A percentile compares a stretch with the other conserved stretches of the same genome.
phyloP scores from a whole-genome alignment of 2,113 vertebrate genomes.

The Myxocyprinus asiaticus region DNA sequence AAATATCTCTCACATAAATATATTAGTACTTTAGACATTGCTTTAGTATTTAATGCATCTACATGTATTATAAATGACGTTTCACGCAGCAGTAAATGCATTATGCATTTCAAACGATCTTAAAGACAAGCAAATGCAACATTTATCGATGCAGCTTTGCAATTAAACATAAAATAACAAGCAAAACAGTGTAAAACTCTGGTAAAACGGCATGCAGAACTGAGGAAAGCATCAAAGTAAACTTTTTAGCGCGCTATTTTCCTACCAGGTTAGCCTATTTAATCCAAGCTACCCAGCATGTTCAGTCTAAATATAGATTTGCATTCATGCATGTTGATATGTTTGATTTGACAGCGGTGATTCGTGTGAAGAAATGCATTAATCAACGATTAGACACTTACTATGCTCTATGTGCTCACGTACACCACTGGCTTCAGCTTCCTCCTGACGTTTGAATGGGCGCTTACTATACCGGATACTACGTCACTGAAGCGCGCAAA shows the following conservation, averaged over 20 bases:
- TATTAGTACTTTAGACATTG: too few relatives aligned
- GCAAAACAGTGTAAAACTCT: not conserved
- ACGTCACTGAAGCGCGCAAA: not conserved
- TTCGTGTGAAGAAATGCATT: not conserved
- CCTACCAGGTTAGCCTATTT: too few relatives aligned
- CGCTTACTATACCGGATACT: conserved; percentile 7
- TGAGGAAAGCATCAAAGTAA: not conserved
- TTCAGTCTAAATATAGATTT: not conserved
- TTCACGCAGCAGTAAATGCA: too few relatives aligned
- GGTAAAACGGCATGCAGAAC: not conserved
- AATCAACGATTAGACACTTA: not conserved
- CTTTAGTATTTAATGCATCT: not conserved
- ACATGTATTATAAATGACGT: not conserved
- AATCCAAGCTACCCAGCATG: not conserved
- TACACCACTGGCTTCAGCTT: not conserved
- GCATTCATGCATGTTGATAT: not conserved
- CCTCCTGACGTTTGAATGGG: conserved; percentile 2
- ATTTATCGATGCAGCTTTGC: not conserved
- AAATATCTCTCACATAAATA: too few relatives aligned
- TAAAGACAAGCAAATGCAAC: too few relatives aligned
- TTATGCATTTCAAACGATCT: too few relatives aligned
- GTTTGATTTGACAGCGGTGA: not conserved
- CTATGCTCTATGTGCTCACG: too few relatives aligned
- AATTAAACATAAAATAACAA: not conserved
- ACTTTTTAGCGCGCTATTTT: not conserved